A percentile compares a stretch with the other conserved stretches of the same genome.
These are phyloP conservation scores for Pocillopora verrucosa DNA, from an alignment of 64 coral and sea anemone species.

Conservation along the genomic window DNA sequence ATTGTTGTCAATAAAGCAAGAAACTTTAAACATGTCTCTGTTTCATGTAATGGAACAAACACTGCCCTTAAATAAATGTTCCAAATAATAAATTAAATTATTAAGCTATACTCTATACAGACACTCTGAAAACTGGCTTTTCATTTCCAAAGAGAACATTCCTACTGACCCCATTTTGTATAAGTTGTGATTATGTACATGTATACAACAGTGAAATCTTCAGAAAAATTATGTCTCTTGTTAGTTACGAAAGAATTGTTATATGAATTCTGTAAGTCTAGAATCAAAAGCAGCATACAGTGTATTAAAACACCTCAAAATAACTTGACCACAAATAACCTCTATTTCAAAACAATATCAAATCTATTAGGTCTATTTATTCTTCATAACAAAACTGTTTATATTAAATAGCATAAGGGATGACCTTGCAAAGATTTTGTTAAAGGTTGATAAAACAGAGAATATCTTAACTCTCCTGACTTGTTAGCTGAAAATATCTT, in stretches of 20 bases:
- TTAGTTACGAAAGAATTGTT: background rate
- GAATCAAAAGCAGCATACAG: background rate
- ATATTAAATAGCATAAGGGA: background rate
- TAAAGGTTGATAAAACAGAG: background rate
- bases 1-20: too few species aligned
- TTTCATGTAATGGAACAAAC: too few species aligned
- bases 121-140: too few species aligned
- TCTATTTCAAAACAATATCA: background rate
- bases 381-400: background rate
- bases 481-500: background rate
- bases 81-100: too few species aligned
- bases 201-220: background rate
- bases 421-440: background rate
- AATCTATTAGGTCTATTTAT: background rate
- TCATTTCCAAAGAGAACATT: too few species aligned
- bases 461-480: too few species aligned
- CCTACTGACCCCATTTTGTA: too few species aligned
- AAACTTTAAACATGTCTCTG: too few species aligned
- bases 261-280: background rate
- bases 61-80: too few species aligned
- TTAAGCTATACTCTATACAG: too few species aligned
- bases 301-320: background rate
- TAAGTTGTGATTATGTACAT: too few species aligned
- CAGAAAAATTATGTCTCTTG: background rate
- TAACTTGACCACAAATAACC: background rate